Percentiles rank a stretch among this genome's conserved stretches.
Conservation (phyloP, 1,140 invertebrate species). For the Tyrophagus putrescentiae region DNA sequence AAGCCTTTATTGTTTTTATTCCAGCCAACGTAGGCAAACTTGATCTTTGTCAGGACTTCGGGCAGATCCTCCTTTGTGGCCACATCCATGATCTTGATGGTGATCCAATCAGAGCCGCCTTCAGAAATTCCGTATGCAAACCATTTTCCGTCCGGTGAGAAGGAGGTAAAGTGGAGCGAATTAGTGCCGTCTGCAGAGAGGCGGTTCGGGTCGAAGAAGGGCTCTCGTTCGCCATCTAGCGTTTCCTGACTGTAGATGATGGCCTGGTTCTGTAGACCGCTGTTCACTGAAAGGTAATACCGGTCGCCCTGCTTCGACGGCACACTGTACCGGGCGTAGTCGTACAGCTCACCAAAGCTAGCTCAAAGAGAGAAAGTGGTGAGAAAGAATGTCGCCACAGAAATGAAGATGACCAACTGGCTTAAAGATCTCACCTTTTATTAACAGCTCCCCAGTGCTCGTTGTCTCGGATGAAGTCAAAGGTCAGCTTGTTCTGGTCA, state of each 20-base stretch:
- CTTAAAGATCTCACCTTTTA: slow-evolving; percentile 40
- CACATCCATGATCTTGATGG: slow-evolving; percentile 45
- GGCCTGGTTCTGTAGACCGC: slow-evolving; percentile 90
- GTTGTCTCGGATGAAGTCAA: slow-evolving; percentile 64
- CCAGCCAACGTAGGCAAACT: slow-evolving; percentile 81
- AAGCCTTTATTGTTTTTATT: slow-evolving; percentile 84
- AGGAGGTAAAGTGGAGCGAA: slow-evolving; percentile 57
- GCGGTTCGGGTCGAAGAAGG: slow-evolving; percentile 90
- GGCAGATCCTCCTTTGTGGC: slow-evolving; percentile 56
- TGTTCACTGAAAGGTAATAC: slow-evolving; percentile 87
- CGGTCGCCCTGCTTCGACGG: slow-evolving; percentile 61
- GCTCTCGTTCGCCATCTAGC: slow-evolving; percentile 53
- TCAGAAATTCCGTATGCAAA: slow-evolving; percentile 80
- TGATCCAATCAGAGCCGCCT: slow-evolving; percentile 90
- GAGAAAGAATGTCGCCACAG: not conserved
- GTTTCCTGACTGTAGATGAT: slow-evolving; percentile 79
- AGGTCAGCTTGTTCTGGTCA: slow-evolving; percentile 73
- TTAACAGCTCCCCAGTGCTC: slow-evolving; percentile 49
- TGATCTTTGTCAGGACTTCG: slow-evolving; percentile 75
- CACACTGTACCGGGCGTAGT: slow-evolving; percentile 86
- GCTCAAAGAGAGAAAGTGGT: slow-evolving; percentile 7
- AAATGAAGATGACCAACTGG: slow-evolving; percentile 3
- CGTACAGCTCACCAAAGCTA: slow-evolving; percentile 30
- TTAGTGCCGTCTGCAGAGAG: slow-evolving; percentile 85
- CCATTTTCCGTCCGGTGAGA: slow-evolving; percentile 75